Percentiles rank a stretch among this genome's conserved stretches.
Conservation (phyloP, 2,113 vertebrate species). For the Dromiciops gliroides region DNA sequence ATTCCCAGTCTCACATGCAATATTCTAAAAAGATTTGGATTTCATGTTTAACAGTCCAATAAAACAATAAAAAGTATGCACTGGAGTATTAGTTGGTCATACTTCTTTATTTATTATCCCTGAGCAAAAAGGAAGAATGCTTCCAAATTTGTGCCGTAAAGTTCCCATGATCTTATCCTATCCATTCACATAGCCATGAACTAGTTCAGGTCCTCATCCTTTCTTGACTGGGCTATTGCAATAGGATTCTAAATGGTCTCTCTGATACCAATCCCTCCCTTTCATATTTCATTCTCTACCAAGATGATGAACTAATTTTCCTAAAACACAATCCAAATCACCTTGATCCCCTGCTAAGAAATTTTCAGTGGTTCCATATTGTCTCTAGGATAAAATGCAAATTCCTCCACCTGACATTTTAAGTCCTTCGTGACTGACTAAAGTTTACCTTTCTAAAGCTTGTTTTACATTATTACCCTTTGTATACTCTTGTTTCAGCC, state of each 20-base stretch:
- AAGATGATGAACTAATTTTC: not conserved
- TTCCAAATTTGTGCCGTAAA: not conserved
- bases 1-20: slow-evolving; percentile 42
- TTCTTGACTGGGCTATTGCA: not conserved
- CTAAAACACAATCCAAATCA: not conserved
- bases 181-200: not conserved
- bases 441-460: not conserved
- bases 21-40: slow-evolving; percentile 8
- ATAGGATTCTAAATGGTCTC: not conserved
- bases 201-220: not conserved
- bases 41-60: not conserved
- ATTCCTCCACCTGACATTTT: not conserved
- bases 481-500: not conserved
- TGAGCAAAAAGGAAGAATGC: too few relatives aligned
- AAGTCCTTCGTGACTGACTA: not conserved
- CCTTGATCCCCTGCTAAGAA: not conserved
- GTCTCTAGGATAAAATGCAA: not conserved
- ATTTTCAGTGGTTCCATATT: not conserved
- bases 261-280: not conserved
- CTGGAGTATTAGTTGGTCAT: not conserved
- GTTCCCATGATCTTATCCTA: not conserved
- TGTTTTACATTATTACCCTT: not conserved
- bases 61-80: slow-evolving; percentile 10
- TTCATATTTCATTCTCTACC: not conserved
- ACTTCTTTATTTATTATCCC: too few relatives aligned